These are phyloP conservation scores for Brachyhypopomus gauderio DNA, from an alignment of 2,113 vertebrate species.

Conservation along the genomic window DNA sequence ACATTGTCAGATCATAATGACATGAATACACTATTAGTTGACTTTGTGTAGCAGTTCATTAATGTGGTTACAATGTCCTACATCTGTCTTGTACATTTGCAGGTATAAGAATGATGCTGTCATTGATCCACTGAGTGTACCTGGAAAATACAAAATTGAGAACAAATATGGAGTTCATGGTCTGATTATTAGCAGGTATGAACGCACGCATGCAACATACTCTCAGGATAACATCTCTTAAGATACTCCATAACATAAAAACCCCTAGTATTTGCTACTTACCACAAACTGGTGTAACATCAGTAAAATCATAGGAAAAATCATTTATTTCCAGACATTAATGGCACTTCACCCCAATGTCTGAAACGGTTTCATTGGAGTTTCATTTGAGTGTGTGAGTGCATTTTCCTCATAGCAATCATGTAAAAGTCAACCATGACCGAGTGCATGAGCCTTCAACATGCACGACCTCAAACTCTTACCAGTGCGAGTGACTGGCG, in stretches of 20 bases:
- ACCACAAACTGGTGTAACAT: too few species aligned
- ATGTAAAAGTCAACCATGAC: too few species aligned
- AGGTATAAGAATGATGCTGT: constrained; percentile 90
- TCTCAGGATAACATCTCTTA: too few species aligned
- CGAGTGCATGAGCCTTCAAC: neutral
- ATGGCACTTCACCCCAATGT: neutral
- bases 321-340: neutral
- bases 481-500: constrained; percentile 35
- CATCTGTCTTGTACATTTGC: constrained; percentile 28
- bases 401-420: neutral
- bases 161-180: constrained; percentile 92
- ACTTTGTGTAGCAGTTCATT: neutral
- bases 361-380: neutral
- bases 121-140: constrained; percentile 83
- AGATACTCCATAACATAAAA: too few species aligned
- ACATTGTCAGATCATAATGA: neutral
- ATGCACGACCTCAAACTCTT: neutral
- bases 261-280: too few species aligned
- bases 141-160: constrained; percentile 90
- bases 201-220: neutral
- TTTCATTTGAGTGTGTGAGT: neutral
- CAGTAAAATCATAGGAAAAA: too few species aligned
- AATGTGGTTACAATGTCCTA: neutral
- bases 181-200: constrained; percentile 91
- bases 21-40: neutral